Percentiles rank a stretch among this genome's conserved stretches.
Conservation (phyloP, 64 coral and sea anemone species). For the Montipora efflorescens region DNA sequence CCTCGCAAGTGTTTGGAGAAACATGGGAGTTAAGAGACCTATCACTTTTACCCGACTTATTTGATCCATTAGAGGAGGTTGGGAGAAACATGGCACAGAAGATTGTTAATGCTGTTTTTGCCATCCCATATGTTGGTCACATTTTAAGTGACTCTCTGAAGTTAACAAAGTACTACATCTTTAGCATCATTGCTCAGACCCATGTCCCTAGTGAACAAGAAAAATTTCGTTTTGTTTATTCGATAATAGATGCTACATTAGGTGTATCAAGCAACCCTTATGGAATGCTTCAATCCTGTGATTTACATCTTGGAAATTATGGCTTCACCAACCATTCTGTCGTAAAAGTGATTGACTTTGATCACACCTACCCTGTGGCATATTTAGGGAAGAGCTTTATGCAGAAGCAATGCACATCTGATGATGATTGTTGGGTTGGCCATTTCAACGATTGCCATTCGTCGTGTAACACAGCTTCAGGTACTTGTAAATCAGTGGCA, state of each 20-base stretch:
- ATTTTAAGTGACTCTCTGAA: neutral
- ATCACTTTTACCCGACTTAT: slow-evolving; percentile 59
- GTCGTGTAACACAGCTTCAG: slow-evolving; percentile 43
- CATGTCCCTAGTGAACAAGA: slow-evolving; percentile 65
- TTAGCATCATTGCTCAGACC: slow-evolving; percentile 37
- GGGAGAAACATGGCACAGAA: neutral
- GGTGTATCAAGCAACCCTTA: slow-evolving; percentile 68
- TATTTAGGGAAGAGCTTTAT: slow-evolving; percentile 13
- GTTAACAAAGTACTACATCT: slow-evolving; percentile 58
- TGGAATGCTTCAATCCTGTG: slow-evolving; percentile 85
- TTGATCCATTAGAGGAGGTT: slow-evolving; percentile 73
- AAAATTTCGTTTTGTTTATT: slow-evolving; percentile 69
- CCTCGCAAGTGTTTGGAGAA: slow-evolving; percentile 62
- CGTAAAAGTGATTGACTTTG: slow-evolving; percentile 79
- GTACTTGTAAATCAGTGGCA: slow-evolving; percentile 38
- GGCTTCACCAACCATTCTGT: slow-evolving; percentile 69
- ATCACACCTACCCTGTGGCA: slow-evolving; percentile 24
- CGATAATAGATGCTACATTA: slow-evolving; percentile 65
- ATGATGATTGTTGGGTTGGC: slow-evolving; percentile 23
- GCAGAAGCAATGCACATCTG: slow-evolving; percentile 35
- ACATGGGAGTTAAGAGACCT: slow-evolving; percentile 44
- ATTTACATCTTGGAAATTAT: slow-evolving; percentile 89
- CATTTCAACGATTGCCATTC: slow-evolving; percentile 42
- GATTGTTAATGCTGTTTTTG: neutral
- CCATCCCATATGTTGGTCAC: neutral